Evolutionary conservation across 2,888 invertebrate genomes (phyloP).

Genomic region (Chrysolina oricalcia): DNA sequence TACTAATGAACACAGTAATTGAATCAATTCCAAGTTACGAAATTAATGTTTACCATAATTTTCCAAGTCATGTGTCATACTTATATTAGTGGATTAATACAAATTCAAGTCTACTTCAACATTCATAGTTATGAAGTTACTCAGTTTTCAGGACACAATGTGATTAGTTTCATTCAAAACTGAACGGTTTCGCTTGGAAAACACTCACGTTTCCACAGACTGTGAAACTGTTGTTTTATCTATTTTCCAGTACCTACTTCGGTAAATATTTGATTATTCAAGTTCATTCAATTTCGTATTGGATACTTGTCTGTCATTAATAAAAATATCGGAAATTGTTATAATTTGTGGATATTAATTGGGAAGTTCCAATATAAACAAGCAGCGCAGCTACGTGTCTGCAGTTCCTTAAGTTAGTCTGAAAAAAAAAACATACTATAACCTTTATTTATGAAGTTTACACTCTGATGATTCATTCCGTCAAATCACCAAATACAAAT

Average conservation of each 20-base stretch:
- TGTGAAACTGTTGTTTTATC: not conserved
- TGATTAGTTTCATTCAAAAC: not conserved
- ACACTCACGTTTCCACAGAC: not conserved
- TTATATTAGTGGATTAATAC: too few relatives aligned
- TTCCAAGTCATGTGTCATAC: too few relatives aligned
- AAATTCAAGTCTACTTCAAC: too few relatives aligned
- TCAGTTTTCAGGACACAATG: not conserved
- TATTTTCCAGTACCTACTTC: not conserved
- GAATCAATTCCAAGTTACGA: too few relatives aligned
- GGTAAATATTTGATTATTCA: not conserved
- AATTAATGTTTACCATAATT: too few relatives aligned
- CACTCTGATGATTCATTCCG: too few relatives aligned
- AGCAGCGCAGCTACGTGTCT: not conserved
- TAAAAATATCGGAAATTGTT: not conserved
- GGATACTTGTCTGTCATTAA: not conserved
- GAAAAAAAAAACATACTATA: not conserved
- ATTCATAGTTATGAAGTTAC: not conserved
- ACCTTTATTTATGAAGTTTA: too few relatives aligned
- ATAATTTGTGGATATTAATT: not conserved
- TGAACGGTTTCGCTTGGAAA: not conserved
- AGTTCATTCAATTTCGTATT: not conserved
- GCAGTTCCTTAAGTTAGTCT: not conserved
- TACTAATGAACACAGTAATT: too few relatives aligned
- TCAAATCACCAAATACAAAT: too few relatives aligned
- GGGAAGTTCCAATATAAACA: not conserved